Conservation (phyloP, 2,113 vertebrate genomes). For the Willisornis vidua region DNA sequence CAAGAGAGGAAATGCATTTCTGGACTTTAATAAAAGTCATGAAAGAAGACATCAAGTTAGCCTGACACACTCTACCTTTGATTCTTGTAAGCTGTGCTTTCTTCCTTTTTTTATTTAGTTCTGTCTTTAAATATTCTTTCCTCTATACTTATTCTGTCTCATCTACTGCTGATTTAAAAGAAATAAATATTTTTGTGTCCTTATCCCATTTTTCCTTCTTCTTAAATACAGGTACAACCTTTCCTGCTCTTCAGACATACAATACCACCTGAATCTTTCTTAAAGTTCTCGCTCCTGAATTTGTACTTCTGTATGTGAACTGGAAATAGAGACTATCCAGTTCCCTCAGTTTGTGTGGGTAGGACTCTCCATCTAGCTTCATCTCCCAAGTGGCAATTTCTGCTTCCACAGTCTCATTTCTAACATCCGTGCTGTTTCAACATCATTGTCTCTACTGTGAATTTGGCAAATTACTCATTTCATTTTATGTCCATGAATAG, state of each 20-base stretch:
- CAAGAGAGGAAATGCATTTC: background rate
- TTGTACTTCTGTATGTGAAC: background rate
- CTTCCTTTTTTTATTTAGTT: background rate
- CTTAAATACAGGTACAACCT: background rate
- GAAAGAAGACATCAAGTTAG: background rate
- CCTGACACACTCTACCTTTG: background rate
- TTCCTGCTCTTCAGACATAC: background rate
- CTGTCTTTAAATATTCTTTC: background rate
- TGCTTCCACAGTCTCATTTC: background rate
- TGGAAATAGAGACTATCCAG: background rate
- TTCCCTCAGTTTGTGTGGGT: background rate
- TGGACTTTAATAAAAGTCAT: background rate
- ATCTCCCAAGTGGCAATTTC: background rate
- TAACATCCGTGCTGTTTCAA: background rate
- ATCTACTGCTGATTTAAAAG: background rate
- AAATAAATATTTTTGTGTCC: background rate
- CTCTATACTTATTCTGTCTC: background rate
- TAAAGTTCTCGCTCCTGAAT: background rate
- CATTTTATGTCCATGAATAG: background rate
- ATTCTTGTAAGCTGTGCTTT: background rate
- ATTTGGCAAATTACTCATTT: background rate
- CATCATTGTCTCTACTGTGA: background rate
- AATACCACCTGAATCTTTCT: background rate
- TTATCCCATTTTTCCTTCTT: background rate
- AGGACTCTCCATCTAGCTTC: background rate